Evolutionary conservation across 2,113 vertebrate genomes (phyloP), one percentile per base, ranked within the genome.

Genomic region (Callipepla californica): DNA sequence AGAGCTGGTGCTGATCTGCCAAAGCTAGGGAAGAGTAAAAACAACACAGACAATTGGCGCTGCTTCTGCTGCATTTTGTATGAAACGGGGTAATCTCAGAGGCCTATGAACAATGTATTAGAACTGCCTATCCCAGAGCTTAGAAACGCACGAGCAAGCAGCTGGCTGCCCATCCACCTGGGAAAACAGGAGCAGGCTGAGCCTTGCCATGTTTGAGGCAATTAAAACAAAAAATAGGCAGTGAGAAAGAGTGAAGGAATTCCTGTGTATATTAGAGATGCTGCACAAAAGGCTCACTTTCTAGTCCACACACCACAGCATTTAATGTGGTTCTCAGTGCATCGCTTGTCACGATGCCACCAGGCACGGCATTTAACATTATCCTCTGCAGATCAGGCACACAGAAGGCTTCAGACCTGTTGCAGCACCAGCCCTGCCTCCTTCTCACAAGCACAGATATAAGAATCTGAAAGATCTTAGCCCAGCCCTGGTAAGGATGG

Each of bases 141-240:
- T 38, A 89, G 83, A 87, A 91, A 92, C 14, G 51, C 78, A 80
- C 2, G 6, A 92, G 44, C 25, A 44, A 96, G 89, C 85, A 94
- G 78, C 70, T 80, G 63, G 87, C 74, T 96, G 67, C 34, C 50
- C 81, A 59, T 82, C 34, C 79, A 30, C 55, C 19, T 18, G 47
- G 81, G 91, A 78, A 67, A 91, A 68, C 9, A 82, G 57, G 28
- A 91, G 61, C 82, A 68, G 65, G 44, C 55, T 87, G 68, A 93
- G 68, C 47, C 15, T 85, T 74, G 45, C 50, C 23, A 12, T 63
- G 61, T 20, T 66, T 85, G 79, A 91, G 80, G 63, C 81, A 93
- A 80, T 68, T 85, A 30, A 69, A 89, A 89, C 40, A 42, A 55
- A n/a, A 80, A 89, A 72, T 13, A 57, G 47, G 30, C 63, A 45